These are phyloP conservation scores for Hydractinia echinata DNA, from an alignment of 30 jellyfish, hydroid and myxozoan species.

Conservation along the genomic window DNA sequence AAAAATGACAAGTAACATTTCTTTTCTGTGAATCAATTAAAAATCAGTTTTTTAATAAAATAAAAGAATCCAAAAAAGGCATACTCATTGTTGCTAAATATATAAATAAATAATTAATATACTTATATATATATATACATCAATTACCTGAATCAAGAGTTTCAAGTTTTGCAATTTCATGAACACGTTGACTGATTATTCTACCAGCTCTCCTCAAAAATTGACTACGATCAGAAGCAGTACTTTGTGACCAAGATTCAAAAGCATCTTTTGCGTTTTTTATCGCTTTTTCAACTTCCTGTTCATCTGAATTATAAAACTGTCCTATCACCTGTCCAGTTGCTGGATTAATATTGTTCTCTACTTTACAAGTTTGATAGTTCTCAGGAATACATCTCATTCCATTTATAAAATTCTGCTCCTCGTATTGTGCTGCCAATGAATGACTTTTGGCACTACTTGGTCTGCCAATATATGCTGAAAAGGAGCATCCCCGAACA, in stretches of 20 bases:
- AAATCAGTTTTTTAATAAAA: neutral
- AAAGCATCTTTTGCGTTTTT: conserved; percentile 70
- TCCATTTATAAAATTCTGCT: conserved; percentile 72
- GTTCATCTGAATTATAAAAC: conserved; percentile 54
- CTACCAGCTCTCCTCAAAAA: conserved; percentile 66
- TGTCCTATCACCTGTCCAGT: conserved; percentile 70
- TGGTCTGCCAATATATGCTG: conserved; percentile 11
- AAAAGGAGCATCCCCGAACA: neutral
- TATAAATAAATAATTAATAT: neutral
- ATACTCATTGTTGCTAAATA: neutral
- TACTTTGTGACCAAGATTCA: conserved; percentile 51
- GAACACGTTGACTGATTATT: conserved; percentile 46
- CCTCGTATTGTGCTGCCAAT: conserved; percentile 9
- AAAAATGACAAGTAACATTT: too few species aligned
- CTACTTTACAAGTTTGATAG: conserved; percentile 28
- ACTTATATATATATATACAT: neutral
- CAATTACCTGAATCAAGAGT: conserved; percentile 80
- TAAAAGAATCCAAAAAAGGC: neutral
- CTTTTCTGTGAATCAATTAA: neutral
- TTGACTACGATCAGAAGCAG: conserved; percentile 55
- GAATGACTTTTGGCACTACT: conserved; percentile 9
- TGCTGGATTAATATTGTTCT: conserved; percentile 59
- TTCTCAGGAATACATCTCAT: conserved; percentile 49
- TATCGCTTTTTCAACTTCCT: conserved; percentile 75
- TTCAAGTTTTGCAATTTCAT: conserved; percentile 77